phyloP scores from a whole-genome alignment of 2,888 invertebrate genomes.

The Stenichneumon culpator region DNA sequence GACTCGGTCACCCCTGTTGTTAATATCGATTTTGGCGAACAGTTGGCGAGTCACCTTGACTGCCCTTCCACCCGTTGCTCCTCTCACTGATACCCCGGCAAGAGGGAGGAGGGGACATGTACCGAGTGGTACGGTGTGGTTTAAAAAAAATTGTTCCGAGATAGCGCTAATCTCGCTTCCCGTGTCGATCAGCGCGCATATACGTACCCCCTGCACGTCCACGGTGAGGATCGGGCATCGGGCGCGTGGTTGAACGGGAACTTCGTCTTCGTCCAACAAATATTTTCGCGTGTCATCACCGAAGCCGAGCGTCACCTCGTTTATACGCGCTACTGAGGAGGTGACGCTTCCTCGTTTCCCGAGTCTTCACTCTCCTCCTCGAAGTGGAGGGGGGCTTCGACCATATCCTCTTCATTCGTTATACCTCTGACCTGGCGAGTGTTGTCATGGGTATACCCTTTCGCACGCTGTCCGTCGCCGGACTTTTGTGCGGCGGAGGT shows the following conservation, averaged over 20 bases:
- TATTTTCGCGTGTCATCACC: not conserved
- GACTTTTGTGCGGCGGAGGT: not conserved
- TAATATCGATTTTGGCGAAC: not conserved
- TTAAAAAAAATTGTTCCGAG: not conserved
- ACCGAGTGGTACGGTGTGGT: not conserved
- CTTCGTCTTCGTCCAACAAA: not conserved
- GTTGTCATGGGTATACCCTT: not conserved
- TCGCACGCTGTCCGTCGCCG: too few species aligned
- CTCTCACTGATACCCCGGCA: not conserved
- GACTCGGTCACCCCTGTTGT: not conserved
- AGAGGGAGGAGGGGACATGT: not conserved
- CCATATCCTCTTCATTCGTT: not conserved
- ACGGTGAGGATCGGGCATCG: not conserved
- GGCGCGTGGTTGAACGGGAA: not conserved
- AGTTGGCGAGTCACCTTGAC: not conserved
- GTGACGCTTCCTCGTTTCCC: constrained; percentile 25
- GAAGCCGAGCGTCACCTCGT: constrained; percentile 14
- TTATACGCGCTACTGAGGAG: not conserved
- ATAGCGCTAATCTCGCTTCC: not conserved
- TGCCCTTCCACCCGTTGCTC: not conserved
- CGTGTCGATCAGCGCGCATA: not conserved
- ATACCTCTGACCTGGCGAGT: not conserved
- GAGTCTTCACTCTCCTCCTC: not conserved
- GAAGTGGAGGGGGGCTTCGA: not conserved
- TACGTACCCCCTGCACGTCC: not conserved